Evolutionary conservation across 2,888 invertebrate genomes (phyloP), one percentile per base, ranked within the genome.

Genomic region (Trichogramma dendrolimi): DNA sequence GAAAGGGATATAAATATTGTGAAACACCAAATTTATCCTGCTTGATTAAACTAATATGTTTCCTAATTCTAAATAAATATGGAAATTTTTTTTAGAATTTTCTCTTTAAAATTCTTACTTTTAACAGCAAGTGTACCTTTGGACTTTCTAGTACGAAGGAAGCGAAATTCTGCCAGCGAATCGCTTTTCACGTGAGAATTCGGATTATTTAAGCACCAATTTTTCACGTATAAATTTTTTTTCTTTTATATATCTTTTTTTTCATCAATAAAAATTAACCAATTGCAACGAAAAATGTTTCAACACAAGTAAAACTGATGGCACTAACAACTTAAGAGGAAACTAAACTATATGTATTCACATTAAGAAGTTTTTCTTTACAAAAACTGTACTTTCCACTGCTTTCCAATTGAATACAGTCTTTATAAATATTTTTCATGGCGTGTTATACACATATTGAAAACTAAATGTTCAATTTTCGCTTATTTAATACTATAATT

Each of bases 371-470:
- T 63, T 63, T 67, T 60, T 64, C 68, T 65, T 67, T 68, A 69
- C 65, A 67, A 70, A 69, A 71, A 70, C 67, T 71, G 70, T 70
- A 70, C 72, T 27, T 27, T 27, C 27, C 27, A 27, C 27, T 73
- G 72, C 72, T 72, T 73, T 72, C 71, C 69, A 69, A 72, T 74
- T 70, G 69, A 71, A 73, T 73, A 75, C 74, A 77, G 76, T 76
- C 75, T 78, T 72, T 68, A 74, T 68, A 72, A 67, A 73, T 72
- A 72, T 71, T 70, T 44, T 55, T 70, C 67, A 70, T 73, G 70
- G 66, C 66, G 67, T 69, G 70, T 70, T 64, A 63, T 67, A 71
- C 27, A 27, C 64, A 67, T 69, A 70, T 69, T 66, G 68, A 68
- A 66, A 65, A 64, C 64, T 62, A 52, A 70, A 68, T 71, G 65